These are phyloP conservation scores for Callithrix jacchus DNA, from an alignment of 2,113 vertebrate genomes.

Conservation along the genomic window DNA sequence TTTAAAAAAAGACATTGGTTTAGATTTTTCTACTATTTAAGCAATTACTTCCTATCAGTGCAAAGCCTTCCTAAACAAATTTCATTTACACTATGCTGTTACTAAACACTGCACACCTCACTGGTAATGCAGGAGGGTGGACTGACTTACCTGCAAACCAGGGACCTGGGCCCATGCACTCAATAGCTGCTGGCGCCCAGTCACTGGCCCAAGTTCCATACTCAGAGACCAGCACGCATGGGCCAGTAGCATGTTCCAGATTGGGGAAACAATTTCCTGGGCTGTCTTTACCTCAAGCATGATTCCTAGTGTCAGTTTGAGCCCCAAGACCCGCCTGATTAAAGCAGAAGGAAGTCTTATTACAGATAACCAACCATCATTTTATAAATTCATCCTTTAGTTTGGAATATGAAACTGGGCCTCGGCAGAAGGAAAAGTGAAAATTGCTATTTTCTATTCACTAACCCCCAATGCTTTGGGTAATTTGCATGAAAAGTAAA, in stretches of 20 bases:
- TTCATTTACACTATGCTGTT: fast-evolving
- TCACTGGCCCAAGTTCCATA: not conserved
- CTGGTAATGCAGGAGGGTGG: fast-evolving
- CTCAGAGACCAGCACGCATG: not conserved
- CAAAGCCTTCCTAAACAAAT: not conserved
- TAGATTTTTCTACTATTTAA: constrained; percentile 80
- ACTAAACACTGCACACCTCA: fast-evolving
- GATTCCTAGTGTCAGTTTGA: not conserved
- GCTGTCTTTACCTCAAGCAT: not conserved
- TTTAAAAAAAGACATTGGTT: constrained; percentile 89
- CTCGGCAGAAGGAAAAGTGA: not conserved
- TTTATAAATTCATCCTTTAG: not conserved
- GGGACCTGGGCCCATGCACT: not conserved
- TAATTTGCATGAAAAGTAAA: not conserved
- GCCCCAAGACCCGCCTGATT: not conserved
- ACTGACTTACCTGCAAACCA: constrained; percentile 50
- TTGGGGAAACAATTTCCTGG: not conserved
- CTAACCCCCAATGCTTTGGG: not conserved
- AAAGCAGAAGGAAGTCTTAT: not conserved
- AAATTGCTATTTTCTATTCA: fast-evolving
- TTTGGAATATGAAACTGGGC: too few species aligned
- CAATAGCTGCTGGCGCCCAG: fast-evolving
- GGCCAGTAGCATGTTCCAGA: not conserved
- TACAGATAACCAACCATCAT: not conserved
- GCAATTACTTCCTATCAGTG: not conserved